These are phyloP conservation scores for Oryzias dopingdopingensis DNA, from an alignment of 2,797 vertebrate genomes.

Conservation along the genomic window DNA sequence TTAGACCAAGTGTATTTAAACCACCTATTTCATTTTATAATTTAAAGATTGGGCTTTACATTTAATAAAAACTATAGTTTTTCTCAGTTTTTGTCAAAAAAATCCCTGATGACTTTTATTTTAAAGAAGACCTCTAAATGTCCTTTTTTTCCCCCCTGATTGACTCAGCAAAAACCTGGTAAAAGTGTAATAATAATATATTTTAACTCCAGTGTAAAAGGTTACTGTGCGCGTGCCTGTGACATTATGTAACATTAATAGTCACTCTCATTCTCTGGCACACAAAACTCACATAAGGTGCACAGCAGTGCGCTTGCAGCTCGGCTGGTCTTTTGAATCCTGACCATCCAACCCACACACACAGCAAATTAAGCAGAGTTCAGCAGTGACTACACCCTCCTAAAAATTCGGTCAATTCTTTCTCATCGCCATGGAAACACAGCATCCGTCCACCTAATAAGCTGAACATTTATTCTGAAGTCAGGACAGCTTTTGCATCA, in stretches of 20 bases:
- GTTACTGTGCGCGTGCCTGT: neutral
- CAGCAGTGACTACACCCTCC: conserved; percentile 40
- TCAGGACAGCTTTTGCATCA: conserved; percentile 26
- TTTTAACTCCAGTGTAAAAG: conserved; percentile 5
- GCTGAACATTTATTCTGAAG: conserved; percentile 26
- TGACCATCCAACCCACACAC: conserved; percentile 31
- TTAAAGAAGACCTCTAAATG: conserved; percentile 15
- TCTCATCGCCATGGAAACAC: conserved; percentile 70
- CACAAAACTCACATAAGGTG: conserved; percentile 58
- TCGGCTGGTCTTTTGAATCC: conserved; percentile 49
- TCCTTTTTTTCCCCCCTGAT: conserved; percentile 17
- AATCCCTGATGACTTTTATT: conserved; percentile 11
- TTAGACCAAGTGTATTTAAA: too few species aligned
- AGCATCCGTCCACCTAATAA: conserved; percentile 46
- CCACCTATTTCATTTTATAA: neutral
- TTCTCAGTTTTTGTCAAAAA: too few species aligned
- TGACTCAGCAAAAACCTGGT: conserved; percentile 14
- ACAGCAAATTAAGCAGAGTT: conserved; percentile 46
- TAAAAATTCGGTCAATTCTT: conserved; percentile 48
- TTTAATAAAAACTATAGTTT: conserved; percentile 5
- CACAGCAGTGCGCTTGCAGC: conserved; percentile 54
- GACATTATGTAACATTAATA: conserved; percentile 7
- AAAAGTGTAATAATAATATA: conserved; percentile 4
- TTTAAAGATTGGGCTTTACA: neutral
- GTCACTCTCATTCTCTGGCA: conserved; percentile 42